A percentile compares a stretch with the other conserved stretches of the same genome.
These are phyloP conservation scores for Ophthalmolycus amberensis DNA, from an alignment of 2,113 vertebrate species.

Conservation along the genomic window DNA sequence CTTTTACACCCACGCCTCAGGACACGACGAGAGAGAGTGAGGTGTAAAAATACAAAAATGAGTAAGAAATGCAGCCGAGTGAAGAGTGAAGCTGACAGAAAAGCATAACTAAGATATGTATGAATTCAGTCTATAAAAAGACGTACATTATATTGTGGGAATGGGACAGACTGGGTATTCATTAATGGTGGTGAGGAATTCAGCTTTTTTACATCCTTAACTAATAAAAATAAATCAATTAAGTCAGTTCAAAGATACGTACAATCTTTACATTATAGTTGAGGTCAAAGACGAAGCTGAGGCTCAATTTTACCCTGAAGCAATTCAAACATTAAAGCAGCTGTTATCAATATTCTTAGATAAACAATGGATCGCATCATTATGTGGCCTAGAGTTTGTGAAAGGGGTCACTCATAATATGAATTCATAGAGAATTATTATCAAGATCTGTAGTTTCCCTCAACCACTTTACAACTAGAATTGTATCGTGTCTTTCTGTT, in stretches of 20 bases:
- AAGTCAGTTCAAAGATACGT: background rate
- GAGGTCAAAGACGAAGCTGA: slow-evolving; percentile 20
- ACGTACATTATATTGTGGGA: slow-evolving; percentile 41
- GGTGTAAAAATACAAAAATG: slow-evolving; percentile 57
- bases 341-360: background rate
- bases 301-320: background rate
- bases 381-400: background rate
- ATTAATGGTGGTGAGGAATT: slow-evolving; percentile 49
- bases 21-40: slow-evolving; percentile 34
- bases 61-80: slow-evolving; percentile 31
- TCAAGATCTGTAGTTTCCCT: background rate
- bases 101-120: slow-evolving; percentile 39
- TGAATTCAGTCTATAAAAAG: slow-evolving; percentile 43
- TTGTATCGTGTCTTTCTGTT: background rate
- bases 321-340: slow-evolving; percentile 1
- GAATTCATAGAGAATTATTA: background rate
- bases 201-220: background rate
- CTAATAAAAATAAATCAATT: background rate
- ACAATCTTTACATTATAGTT: background rate
- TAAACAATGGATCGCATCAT: background rate
- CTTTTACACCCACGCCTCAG: slow-evolving; percentile 58
- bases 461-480: background rate
- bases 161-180: slow-evolving; percentile 26
- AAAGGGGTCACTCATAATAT: background rate
- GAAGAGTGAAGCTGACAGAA: slow-evolving; percentile 26